A percentile compares a stretch with the other conserved stretches of the same genome.
phyloP scores from a whole-genome alignment of 1,140 invertebrate species.

The Carcinoscorpius rotundicauda region DNA sequence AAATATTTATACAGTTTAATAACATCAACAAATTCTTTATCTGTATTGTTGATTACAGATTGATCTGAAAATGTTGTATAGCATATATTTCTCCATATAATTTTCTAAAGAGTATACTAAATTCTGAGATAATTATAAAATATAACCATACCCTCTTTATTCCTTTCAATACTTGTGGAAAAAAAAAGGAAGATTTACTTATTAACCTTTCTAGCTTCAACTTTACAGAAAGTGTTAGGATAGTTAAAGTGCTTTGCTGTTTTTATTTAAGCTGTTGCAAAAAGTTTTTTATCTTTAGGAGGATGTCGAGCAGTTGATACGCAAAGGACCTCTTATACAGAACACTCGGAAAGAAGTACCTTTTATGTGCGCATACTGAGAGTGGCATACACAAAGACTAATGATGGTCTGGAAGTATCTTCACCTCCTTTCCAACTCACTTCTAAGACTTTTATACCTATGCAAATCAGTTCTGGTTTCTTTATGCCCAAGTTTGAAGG shows the following conservation, averaged over 20 bases:
- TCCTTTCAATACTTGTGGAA: too few species aligned
- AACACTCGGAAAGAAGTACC: conserved; percentile 20
- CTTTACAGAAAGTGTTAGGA: too few species aligned
- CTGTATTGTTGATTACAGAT: too few species aligned
- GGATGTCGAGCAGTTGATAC: conserved; percentile 14
- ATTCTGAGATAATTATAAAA: too few species aligned
- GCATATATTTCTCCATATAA: too few species aligned
- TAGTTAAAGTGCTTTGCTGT: neutral
- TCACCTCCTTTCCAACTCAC: conserved; percentile 6
- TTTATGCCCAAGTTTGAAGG: conserved; percentile 17
- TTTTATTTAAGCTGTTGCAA: neutral
- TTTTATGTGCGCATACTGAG: conserved; percentile 25
- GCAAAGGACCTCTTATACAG: conserved; percentile 22
- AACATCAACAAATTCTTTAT: too few species aligned
- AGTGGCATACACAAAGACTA: conserved; percentile 17
- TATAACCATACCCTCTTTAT: too few species aligned
- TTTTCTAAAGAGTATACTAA: too few species aligned
- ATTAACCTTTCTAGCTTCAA: too few species aligned
- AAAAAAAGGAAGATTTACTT: too few species aligned
- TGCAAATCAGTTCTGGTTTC: conserved; percentile 10
- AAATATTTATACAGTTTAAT: too few species aligned
- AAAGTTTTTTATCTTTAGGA: neutral
- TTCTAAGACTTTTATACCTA: conserved; percentile 20
- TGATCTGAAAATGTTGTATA: too few species aligned
- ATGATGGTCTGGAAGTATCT: neutral